A percentile compares a stretch with the other conserved stretches of the same genome.
Evolutionary conservation across 2,797 vertebrate genomes (phyloP).

Genomic region (Sebastes cheni): DNA sequence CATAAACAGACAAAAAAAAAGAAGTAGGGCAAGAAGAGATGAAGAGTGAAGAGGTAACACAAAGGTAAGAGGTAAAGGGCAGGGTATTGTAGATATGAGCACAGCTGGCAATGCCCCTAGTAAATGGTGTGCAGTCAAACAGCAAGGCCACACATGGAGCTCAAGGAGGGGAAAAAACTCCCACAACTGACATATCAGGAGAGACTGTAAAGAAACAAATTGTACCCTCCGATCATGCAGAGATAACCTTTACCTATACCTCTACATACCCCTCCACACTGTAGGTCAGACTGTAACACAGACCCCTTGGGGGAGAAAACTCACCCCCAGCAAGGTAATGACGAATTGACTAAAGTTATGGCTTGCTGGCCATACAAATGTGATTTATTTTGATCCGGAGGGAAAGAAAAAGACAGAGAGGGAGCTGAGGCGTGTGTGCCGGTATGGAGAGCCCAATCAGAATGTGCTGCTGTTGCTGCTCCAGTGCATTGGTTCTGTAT

Average conservation of each 20-base stretch:
- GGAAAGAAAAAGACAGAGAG: not conserved
- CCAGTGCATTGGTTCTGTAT: constrained; percentile 15
- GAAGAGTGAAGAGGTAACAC: constrained; percentile 6
- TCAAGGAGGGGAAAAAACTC: not conserved
- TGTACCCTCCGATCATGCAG: not conserved
- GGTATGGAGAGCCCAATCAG: not conserved
- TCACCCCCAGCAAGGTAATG: constrained; percentile 18
- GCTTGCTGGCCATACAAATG: constrained; percentile 40
- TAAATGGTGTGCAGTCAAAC: constrained; percentile 24
- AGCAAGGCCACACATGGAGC: not conserved
- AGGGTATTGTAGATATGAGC: constrained; percentile 2
- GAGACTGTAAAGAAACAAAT: not conserved
- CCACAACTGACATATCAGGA: constrained; percentile 5
- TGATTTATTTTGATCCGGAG: constrained; percentile 35
- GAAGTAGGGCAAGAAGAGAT: not conserved
- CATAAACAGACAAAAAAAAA: not conserved
- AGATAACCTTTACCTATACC: constrained; percentile 40
- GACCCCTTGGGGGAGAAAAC: not conserved
- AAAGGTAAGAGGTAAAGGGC: constrained; percentile 46
- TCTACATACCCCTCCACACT: not conserved
- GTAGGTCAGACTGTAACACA: not conserved
- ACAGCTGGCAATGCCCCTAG: not conserved
- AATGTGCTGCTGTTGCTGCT: constrained; percentile 19
- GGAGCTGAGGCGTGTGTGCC: not conserved
- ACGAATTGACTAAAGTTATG: constrained; percentile 26